A percentile compares a stretch with the other conserved stretches of the same genome.
phyloP scores from a whole-genome alignment of 1,140 invertebrate species.

The Adelges cooleyi region DNA sequence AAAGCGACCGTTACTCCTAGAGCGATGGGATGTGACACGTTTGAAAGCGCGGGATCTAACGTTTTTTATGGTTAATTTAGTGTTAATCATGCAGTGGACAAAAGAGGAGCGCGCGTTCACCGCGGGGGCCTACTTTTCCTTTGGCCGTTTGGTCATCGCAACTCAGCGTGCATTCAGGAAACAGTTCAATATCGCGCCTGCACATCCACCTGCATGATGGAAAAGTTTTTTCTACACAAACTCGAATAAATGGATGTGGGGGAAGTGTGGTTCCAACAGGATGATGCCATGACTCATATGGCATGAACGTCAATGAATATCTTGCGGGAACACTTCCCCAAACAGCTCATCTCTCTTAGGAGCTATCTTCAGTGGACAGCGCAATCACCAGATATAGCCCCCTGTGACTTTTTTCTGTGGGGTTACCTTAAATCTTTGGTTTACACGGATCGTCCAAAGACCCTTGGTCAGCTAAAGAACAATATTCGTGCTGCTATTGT shows the following conservation, averaged over 20 bases:
- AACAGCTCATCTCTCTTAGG: not conserved
- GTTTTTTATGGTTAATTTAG: too few relatives aligned
- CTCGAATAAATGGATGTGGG: not conserved
- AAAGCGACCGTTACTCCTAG: too few relatives aligned
- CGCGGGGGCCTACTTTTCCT: slow-evolving; percentile 12
- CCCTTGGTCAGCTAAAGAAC: slow-evolving; percentile 17
- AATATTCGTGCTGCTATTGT: slow-evolving; percentile 26
- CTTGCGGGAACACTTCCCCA: not conserved
- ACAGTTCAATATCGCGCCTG: slow-evolving; percentile 26
- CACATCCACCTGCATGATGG: slow-evolving; percentile 24
- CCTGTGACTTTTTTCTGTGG: slow-evolving; percentile 34
- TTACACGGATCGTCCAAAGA: slow-evolving; percentile 19
- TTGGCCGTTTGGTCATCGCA: slow-evolving; percentile 2
- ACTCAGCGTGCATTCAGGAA: slow-evolving; percentile 6
- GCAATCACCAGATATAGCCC: slow-evolving; percentile 33
- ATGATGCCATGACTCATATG: not conserved
- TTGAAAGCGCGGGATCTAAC: too few relatives aligned
- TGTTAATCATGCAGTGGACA: too few relatives aligned
- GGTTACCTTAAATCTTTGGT: slow-evolving; percentile 25
- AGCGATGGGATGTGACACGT: too few relatives aligned
- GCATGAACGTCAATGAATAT: slow-evolving; percentile 5
- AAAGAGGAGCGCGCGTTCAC: not conserved
- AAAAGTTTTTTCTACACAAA: not conserved
- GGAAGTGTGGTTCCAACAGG: too few relatives aligned
- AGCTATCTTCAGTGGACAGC: slow-evolving; percentile 33